These are phyloP conservation scores for Xestia c-nigrum DNA, from an alignment of 2,888 invertebrate species.

Conservation along the genomic window DNA sequence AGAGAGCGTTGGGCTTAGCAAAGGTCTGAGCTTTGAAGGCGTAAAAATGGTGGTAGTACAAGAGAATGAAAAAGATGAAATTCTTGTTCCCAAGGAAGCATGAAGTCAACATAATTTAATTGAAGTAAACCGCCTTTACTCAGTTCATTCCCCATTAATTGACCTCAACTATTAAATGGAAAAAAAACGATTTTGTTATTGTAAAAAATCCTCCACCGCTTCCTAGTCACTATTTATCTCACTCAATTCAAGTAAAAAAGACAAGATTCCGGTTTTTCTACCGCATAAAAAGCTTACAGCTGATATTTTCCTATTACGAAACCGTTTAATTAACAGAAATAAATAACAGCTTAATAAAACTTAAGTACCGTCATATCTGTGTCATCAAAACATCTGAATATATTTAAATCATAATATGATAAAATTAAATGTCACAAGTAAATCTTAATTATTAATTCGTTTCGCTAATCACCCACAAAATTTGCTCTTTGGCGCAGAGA, in stretches of 20 bases:
- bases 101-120: background rate
- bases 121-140: too few species aligned
- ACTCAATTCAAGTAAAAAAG: background rate
- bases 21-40: background rate
- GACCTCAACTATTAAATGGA: background rate
- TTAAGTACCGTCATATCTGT: background rate
- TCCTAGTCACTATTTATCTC: background rate
- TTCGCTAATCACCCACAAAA: conserved; percentile 19
- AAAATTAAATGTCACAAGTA: conserved; percentile 24
- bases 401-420: conserved; percentile 2
- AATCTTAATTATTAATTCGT: conserved; percentile 16
- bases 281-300: background rate
- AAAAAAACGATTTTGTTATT: background rate
- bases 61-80: background rate
- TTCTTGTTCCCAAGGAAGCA: background rate
- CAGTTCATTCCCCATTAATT: background rate
- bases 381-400: conserved; percentile 14
- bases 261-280: background rate
- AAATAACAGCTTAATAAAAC: conserved; percentile 11
- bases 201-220: background rate
- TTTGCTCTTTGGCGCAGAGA: background rate
- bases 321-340: conserved; percentile 4
- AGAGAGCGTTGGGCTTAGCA: background rate
- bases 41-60: background rate
- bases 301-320: background rate